Evolutionary conservation across 2,888 invertebrate genomes (phyloP), one percentile per base, ranked within the genome.

Genomic region (Clivina fossor): DNA sequence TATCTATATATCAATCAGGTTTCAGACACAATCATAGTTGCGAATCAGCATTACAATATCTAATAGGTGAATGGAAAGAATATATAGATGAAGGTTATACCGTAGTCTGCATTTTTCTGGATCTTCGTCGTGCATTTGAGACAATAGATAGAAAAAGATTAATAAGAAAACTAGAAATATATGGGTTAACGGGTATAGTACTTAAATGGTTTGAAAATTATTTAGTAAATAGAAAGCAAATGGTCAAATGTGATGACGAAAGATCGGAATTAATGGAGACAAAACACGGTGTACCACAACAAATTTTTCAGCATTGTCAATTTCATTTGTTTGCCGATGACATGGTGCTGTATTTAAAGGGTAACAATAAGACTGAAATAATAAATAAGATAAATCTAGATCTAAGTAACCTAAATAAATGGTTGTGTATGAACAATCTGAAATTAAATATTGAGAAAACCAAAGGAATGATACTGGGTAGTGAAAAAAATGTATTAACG

Each of bases 61-160:
- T 43, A 9, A 24, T 43, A 24, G 13, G 26, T 4, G 43, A 24
- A 11, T 43, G 43, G 43, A 43, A 43, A 43, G 43, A 43, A 43
- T 13, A 43, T 43, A 24, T 43, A 43, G 43, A 43, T 43, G 15
- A 26, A 13, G 3, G 22, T 19, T 41, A n/a, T 20, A 15, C 22
- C 19, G 11, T 26, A 3, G 43, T 43, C n/a, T 24, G 20, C 24
- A 24, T 43, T 24, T 43, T 43, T 18, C 16, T 22, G 24, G 43
- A 43, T 43, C 26, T 43, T 24, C 22, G 15, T 13, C 11, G 22
- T 9, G 43, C 43, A 24, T 26, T 26, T 26, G 26, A 26, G 8
- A 43, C 24, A 2, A 20, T 43, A 24, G 24, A 43, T 26, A 43
- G 26, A 13, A 13, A 24, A 11, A 43, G 38, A n/a, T n/a, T n/a